phyloP scores from a whole-genome alignment of 2,797 vertebrate species.

The Oreortyx pictus region DNA sequence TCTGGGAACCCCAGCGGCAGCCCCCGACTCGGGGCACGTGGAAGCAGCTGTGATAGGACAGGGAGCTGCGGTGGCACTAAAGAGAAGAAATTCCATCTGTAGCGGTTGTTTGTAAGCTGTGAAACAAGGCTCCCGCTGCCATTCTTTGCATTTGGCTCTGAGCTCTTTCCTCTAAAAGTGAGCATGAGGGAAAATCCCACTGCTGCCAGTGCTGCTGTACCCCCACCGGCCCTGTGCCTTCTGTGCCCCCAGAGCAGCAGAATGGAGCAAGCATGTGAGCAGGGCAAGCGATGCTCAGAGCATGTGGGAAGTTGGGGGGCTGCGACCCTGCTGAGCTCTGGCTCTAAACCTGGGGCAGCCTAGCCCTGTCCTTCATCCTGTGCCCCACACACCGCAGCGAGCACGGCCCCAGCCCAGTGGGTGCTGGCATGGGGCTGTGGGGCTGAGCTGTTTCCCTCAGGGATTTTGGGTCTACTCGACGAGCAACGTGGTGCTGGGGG shows the following conservation, averaged over 20 bases:
- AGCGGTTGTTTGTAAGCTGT: neutral
- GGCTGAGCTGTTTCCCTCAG: neutral
- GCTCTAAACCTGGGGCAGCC: neutral
- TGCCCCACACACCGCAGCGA: accelerated
- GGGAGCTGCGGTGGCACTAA: neutral
- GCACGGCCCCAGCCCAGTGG: accelerated
- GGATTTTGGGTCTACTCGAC: neutral
- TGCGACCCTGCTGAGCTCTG: accelerated
- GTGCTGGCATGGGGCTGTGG: neutral
- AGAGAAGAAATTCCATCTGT: constrained; percentile 1
- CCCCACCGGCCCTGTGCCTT: too few species aligned
- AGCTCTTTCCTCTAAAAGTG: neutral
- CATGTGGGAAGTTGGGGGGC: accelerated
- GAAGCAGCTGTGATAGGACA: neutral
- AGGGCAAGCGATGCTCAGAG: neutral
- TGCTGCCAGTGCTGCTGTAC: neutral
- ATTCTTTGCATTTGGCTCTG: neutral
- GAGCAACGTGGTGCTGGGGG: accelerated
- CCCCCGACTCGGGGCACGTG: neutral
- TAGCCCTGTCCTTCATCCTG: neutral
- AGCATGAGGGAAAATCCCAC: accelerated
- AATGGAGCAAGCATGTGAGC: accelerated
- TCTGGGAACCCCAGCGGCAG: neutral
- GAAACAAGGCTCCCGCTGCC: neutral
- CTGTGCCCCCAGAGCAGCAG: neutral